A percentile compares a stretch with the other conserved stretches of the same genome.
These are phyloP conservation scores for Saguinus imperator DNA, from an alignment of 2,113 vertebrate species.

Conservation along the genomic window DNA sequence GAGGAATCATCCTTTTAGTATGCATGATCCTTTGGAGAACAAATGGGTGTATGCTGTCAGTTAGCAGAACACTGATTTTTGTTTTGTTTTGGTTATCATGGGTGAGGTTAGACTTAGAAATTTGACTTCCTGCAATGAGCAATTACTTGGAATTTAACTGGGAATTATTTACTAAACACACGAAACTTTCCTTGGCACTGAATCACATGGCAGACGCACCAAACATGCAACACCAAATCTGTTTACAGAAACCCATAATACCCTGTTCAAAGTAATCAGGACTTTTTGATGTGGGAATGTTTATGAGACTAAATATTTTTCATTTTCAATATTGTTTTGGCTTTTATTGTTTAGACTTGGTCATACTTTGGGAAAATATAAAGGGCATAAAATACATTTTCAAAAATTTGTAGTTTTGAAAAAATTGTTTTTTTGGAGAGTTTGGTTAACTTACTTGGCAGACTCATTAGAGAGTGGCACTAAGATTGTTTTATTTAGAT, in stretches of 20 bases:
- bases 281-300: constrained; percentile 49
- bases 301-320: constrained; percentile 66
- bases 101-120: constrained; percentile 9
- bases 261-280: background rate
- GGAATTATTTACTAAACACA: constrained; percentile 44
- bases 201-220: background rate
- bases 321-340: constrained; percentile 55
- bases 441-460: background rate
- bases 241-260: constrained; percentile 52
- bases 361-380: constrained; percentile 55
- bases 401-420: background rate
- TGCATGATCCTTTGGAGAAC: background rate
- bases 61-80: background rate
- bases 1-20: background rate
- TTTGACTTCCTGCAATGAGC: constrained; percentile 38
- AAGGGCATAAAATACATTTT: constrained; percentile 37
- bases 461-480: background rate
- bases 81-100: background rate
- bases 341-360: constrained; percentile 49
- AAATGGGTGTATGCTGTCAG: background rate
- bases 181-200: background rate
- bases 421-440: constrained; percentile 31
- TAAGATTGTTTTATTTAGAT: background rate
- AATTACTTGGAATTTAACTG: constrained; percentile 16
- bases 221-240: constrained; percentile 32